phyloP scores from a whole-genome alignment of 2,888 invertebrate species.

The Choreutis nemorana region DNA sequence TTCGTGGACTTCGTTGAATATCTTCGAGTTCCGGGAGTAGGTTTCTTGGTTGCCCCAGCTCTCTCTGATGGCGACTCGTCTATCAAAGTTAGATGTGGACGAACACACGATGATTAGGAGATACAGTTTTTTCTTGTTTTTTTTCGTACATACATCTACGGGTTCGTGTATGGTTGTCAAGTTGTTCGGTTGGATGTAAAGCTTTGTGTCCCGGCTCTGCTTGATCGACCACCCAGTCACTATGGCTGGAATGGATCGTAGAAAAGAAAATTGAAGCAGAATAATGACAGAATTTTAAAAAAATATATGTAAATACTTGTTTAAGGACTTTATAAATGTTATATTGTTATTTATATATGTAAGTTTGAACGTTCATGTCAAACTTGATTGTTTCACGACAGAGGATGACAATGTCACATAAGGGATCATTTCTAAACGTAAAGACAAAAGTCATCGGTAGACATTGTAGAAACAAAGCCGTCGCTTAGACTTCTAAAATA shows the following conservation, averaged over 20 bases:
- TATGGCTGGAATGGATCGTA: constrained; percentile 48
- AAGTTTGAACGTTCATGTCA: no score
- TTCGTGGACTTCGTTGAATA: constrained; percentile 27
- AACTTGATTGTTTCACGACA: no score
- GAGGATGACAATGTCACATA: no score
- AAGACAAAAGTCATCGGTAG: no score
- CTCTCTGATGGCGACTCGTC: constrained; percentile 72
- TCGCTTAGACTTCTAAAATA: no score
- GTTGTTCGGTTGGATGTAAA: constrained; percentile 76
- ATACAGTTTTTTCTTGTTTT: constrained; percentile 47
- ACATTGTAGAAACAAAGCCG: no score
- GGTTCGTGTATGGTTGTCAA: constrained; percentile 73
- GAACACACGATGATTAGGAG: constrained; percentile 81
- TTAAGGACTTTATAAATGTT: no score
- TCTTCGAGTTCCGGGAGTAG: constrained; percentile 28
- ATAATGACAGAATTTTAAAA: no score
- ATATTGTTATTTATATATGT: no score
- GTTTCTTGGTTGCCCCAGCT: constrained; percentile 72
- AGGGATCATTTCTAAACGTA: no score
- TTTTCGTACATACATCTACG: constrained; percentile 54
- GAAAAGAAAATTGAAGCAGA: no score
- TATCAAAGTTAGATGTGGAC: constrained; percentile 71
- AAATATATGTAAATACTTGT: no score
- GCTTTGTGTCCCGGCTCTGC: constrained; percentile 74
- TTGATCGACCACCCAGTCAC: constrained; percentile 78